A percentile compares a stretch with the other conserved stretches of the same genome.
Conservation (phyloP, 2,113 vertebrate species). For the Dermatemys mawii region DNA sequence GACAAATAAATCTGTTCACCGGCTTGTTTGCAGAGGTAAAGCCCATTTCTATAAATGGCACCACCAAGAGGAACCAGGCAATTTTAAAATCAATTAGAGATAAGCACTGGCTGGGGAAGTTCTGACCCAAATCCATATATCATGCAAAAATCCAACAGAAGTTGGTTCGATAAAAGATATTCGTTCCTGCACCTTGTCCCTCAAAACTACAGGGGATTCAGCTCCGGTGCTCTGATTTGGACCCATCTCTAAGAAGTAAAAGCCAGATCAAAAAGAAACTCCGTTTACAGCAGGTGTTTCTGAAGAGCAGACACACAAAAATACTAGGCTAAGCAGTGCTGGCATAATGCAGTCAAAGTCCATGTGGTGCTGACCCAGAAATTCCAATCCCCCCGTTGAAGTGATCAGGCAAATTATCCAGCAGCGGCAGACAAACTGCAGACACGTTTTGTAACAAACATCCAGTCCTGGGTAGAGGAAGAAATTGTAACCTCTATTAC, state of each 20-base stretch:
- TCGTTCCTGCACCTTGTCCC: not conserved
- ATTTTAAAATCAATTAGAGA: not conserved
- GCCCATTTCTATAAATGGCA: not conserved
- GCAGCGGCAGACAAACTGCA: too few relatives aligned
- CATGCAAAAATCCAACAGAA: not conserved
- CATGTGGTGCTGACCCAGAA: not conserved
- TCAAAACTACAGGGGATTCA: not conserved
- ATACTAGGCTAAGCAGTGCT: not conserved
- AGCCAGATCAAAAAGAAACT: not conserved
- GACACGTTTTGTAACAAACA: too few relatives aligned
- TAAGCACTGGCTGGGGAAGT: not conserved
- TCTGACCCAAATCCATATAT: not conserved
- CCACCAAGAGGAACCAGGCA: not conserved
- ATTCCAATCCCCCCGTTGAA: not conserved
- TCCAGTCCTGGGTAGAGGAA: not conserved
- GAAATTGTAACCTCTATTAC: too few relatives aligned
- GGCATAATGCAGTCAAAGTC: not conserved
- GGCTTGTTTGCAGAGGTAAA: not conserved
- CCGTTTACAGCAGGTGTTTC: not conserved
- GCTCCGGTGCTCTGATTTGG: not conserved
- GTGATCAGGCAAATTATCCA: too few relatives aligned
- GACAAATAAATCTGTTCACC: not conserved
- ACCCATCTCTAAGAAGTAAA: not conserved
- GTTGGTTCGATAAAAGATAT: not conserved
- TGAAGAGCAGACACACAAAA: not conserved